phyloP scores from a whole-genome alignment of 1,140 invertebrate genomes.

The Drosophila athabasca region DNA sequence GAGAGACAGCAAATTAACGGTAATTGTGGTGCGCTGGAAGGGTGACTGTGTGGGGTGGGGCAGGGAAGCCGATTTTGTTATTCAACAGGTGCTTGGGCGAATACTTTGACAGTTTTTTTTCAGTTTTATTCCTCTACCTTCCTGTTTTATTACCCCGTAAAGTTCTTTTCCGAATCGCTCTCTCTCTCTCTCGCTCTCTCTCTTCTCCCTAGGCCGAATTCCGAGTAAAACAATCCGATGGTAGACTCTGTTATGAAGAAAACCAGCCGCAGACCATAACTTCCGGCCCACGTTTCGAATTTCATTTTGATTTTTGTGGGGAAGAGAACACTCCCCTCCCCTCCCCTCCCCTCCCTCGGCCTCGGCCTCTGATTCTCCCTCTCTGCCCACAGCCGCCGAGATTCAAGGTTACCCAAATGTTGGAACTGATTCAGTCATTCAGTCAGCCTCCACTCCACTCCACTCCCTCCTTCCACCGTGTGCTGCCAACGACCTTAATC shows the following conservation, averaged over 20 bases:
- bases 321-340: conserved; percentile 16
- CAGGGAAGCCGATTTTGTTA: conserved; percentile 18
- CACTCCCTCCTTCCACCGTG: conserved; percentile 21
- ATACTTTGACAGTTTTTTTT: conserved; percentile 10
- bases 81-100: conserved; percentile 56
- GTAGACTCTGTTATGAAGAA: not conserved
- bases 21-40: conserved; percentile 30
- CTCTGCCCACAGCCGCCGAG: not conserved
- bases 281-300: conserved; percentile 42
- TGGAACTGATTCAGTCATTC: conserved; percentile 38
- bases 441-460: conserved; percentile 18
- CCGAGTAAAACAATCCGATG: not conserved
- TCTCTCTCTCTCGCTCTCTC: too few relatives aligned
- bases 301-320: conserved; percentile 13
- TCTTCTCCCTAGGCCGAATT: not conserved
- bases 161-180: not conserved
- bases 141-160: not conserved
- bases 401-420: conserved; percentile 48
- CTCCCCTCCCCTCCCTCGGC: too few relatives aligned
- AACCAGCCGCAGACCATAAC: conserved; percentile 15
- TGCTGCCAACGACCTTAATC: conserved; percentile 63
- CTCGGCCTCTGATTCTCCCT: not conserved
- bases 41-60: not conserved
- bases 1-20: conserved; percentile 12
- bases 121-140: not conserved